Evolutionary conservation across 2,797 vertebrate genomes (phyloP).

Genomic region (Clarias pachynema): DNA sequence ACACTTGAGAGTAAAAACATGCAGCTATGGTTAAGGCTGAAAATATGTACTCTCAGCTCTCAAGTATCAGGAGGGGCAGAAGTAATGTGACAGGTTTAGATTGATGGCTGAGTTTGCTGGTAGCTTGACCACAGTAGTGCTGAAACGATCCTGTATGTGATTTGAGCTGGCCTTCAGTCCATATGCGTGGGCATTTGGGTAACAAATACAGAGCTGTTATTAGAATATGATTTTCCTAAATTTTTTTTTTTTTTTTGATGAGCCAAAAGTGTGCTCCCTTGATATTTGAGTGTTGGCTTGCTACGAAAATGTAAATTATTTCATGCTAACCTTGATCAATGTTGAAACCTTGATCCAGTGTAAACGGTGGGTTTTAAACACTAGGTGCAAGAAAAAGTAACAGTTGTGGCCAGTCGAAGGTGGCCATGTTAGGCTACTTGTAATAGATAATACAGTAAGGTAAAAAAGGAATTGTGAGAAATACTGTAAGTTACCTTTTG

Average conservation of each 20-base stretch:
- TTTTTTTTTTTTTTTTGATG: slow-evolving; percentile 17
- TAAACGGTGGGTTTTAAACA: background rate
- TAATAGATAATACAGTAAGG: background rate
- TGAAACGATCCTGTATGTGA: slow-evolving; percentile 62
- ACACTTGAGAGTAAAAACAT: slow-evolving; percentile 56
- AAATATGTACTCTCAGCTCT: slow-evolving; percentile 49
- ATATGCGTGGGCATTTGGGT: slow-evolving; percentile 39
- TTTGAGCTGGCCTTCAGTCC: slow-evolving; percentile 37
- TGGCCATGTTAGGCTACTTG: background rate
- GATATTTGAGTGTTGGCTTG: background rate
- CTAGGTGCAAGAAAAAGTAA: background rate
- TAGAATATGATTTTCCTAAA: slow-evolving; percentile 38
- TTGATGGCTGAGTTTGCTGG: slow-evolving; percentile 57
- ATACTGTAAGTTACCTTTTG: background rate
- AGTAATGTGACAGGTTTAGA: slow-evolving; percentile 61
- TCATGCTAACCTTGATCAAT: background rate
- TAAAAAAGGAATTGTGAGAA: background rate
- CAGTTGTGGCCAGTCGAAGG: background rate
- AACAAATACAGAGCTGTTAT: slow-evolving; percentile 51
- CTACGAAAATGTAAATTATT: background rate
- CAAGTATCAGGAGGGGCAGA: slow-evolving; percentile 50
- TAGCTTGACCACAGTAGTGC: slow-evolving; percentile 52
- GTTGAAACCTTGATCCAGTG: background rate
- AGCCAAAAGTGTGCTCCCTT: slow-evolving; percentile 12
- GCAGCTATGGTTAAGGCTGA: slow-evolving; percentile 37